phyloP scores from a whole-genome alignment of 2,888 invertebrate genomes.

The Odontocerum albicorne region DNA sequence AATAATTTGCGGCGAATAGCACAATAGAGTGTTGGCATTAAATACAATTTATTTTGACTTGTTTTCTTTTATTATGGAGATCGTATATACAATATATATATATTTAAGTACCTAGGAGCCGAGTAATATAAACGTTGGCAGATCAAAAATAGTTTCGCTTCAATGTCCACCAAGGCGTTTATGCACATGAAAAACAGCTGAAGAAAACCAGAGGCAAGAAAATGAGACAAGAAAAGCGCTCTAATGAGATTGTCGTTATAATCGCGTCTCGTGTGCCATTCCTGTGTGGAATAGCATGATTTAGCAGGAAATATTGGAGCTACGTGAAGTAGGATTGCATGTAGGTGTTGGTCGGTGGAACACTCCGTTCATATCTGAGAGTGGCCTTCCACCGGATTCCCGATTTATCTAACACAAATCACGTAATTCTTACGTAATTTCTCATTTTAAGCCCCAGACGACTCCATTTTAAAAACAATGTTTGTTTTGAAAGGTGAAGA shows the following conservation, averaged over 20 bases:
- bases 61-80: too few species aligned
- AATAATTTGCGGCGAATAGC: too few species aligned
- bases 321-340: not conserved
- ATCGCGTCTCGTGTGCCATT: too few species aligned
- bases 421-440: conserved; percentile 16
- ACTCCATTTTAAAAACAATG: not conserved
- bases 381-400: conserved; percentile 13
- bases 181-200: not conserved
- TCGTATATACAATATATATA: conserved; percentile 1
- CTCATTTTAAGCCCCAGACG: not conserved
- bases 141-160: conserved; percentile 25
- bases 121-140: conserved; percentile 27
- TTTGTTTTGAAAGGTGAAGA: not conserved
- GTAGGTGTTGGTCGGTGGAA: conserved; percentile 9
- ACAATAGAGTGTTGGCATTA: too few species aligned
- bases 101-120: not conserved
- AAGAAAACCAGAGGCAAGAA: not conserved
- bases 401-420: conserved; percentile 9
- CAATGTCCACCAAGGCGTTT: conserved; percentile 10
- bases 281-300: too few species aligned
- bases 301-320: too few species aligned
- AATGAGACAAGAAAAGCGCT: too few species aligned
- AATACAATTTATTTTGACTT: too few species aligned
- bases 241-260: too few species aligned
- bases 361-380: not conserved